Conservation (phyloP, 1,140 invertebrate species). For the Telenomus remus region DNA sequence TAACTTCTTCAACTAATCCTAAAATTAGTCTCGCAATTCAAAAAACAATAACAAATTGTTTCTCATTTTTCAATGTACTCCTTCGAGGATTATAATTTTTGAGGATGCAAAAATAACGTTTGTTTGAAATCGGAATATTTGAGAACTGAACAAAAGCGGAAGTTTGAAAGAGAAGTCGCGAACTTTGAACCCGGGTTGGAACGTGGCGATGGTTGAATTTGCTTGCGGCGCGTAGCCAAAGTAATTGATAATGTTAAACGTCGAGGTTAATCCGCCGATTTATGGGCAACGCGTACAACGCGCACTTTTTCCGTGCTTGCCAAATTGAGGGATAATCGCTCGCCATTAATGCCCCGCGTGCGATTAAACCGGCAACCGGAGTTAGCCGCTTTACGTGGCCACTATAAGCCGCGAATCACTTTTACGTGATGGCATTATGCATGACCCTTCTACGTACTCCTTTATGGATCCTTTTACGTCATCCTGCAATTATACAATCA, state of each 20-base stretch:
- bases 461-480: slow-evolving; percentile 16
- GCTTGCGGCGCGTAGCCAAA: slow-evolving; percentile 23
- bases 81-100: no score
- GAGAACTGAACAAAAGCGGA: no score
- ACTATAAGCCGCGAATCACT: slow-evolving; percentile 39
- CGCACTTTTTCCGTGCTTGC: slow-evolving; percentile 59
- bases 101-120: no score
- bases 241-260: slow-evolving; percentile 75
- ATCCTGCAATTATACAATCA: slow-evolving; percentile 43
- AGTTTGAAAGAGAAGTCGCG: slow-evolving; percentile 4
- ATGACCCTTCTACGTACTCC: slow-evolving; percentile 15
- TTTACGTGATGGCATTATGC: slow-evolving; percentile 44
- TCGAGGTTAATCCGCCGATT: slow-evolving; percentile 72
- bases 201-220: slow-evolving; percentile 26
- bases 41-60: no score
- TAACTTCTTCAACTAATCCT: no score
- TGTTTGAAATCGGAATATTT: no score
- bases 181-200: slow-evolving; percentile 24
- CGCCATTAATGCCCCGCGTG: slow-evolving; percentile 37
- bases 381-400: slow-evolving; percentile 43
- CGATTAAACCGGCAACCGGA: slow-evolving; percentile 51
- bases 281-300: slow-evolving; percentile 64
- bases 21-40: no score
- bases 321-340: slow-evolving; percentile 73
- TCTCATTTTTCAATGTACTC: no score